Percentiles rank a stretch among this genome's conserved stretches.
Evolutionary conservation across 2,113 vertebrate species (phyloP).

Genomic region (Hemiprocne comata): DNA sequence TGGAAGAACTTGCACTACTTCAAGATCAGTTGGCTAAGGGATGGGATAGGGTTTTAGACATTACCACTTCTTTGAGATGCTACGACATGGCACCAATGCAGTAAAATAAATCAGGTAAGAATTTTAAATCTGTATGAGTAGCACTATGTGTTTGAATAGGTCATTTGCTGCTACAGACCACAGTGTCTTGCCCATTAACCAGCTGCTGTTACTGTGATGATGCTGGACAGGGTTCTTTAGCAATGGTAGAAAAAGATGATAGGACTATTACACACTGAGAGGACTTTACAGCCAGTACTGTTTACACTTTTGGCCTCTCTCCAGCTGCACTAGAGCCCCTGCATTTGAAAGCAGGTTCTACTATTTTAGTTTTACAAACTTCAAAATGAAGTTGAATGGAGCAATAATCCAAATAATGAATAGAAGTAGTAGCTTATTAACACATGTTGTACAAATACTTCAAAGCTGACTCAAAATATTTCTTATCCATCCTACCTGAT

Average conservation of each 20-base stretch:
- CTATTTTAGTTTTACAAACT: background rate
- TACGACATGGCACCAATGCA: background rate
- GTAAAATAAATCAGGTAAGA: background rate
- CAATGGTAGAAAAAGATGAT: background rate
- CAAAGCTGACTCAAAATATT: background rate
- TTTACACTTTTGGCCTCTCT: background rate
- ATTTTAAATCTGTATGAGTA: background rate
- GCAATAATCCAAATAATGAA: background rate
- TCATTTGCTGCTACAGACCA: background rate
- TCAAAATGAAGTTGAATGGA: background rate
- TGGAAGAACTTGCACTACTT: background rate
- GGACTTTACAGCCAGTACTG: background rate
- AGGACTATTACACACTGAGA: background rate
- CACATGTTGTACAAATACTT: background rate
- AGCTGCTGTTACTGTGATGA: background rate
- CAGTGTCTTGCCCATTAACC: background rate
- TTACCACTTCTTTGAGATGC: background rate
- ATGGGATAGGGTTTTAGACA: background rate
- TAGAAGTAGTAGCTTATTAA: background rate
- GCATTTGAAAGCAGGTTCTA: background rate
- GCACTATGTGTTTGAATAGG: background rate
- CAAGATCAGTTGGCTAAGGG: background rate
- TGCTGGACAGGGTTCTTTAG: background rate
- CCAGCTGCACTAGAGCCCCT: background rate
- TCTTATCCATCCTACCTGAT: background rate